A percentile compares a stretch with the other conserved stretches of the same genome.
phyloP scores from a whole-genome alignment of 2,113 vertebrate genomes.

The Orthonyx spaldingii region DNA sequence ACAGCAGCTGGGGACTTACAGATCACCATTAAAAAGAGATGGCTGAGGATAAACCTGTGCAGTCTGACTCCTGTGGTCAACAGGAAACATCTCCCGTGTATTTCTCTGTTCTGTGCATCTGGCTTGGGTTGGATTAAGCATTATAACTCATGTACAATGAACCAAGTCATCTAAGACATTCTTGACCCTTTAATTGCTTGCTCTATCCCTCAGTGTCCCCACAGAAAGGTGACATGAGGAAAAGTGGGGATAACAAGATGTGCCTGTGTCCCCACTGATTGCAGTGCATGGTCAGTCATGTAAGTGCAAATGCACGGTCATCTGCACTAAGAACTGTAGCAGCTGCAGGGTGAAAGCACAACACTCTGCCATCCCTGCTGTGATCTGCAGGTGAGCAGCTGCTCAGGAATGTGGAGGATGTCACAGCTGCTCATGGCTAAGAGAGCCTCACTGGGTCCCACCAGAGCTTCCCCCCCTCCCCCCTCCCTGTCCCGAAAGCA shows the following conservation, averaged over 20 bases:
- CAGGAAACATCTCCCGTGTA: neutral
- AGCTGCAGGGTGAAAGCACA: neutral
- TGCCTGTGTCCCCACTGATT: neutral
- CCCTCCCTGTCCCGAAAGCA: too few species aligned
- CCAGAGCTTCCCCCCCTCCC: too few species aligned
- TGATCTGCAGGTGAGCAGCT: neutral
- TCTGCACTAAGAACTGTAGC: neutral
- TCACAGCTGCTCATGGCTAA: neutral
- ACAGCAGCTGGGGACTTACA: neutral
- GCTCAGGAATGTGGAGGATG: neutral
- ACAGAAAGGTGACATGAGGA: neutral
- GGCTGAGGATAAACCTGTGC: neutral
- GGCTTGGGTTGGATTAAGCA: neutral
- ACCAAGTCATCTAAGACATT: neutral
- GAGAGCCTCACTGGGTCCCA: fast-evolving
- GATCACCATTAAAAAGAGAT: neutral
- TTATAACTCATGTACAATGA: neutral
- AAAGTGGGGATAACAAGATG: neutral
- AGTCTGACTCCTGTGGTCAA: neutral
- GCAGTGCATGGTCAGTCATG: neutral
- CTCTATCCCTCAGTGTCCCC: neutral
- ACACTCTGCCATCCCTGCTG: neutral
- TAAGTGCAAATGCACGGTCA: neutral
- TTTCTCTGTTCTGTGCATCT: neutral
- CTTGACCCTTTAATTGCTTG: neutral